Evolutionary conservation across 2,113 vertebrate species (phyloP).

Genomic region (Panthera tigris): DNA sequence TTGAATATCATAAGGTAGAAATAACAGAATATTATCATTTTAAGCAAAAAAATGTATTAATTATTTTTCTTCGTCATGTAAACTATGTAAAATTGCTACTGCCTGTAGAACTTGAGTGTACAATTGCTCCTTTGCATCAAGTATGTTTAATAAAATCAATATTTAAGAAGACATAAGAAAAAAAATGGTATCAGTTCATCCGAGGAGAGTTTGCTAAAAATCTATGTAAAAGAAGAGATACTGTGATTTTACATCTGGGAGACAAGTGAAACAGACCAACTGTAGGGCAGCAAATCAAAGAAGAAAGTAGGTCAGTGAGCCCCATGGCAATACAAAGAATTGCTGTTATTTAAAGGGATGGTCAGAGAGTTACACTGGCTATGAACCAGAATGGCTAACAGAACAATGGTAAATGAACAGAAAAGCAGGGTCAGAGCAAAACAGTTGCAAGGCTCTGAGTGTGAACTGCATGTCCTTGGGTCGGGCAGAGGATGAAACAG

Average conservation of each 20-base stretch:
- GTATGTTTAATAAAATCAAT: slow-evolving; percentile 4
- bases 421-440: background rate
- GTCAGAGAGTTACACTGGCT: background rate
- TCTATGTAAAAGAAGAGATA: background rate
- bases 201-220: background rate
- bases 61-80: background rate
- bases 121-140: slow-evolving; percentile 1
- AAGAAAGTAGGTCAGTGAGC: slow-evolving; percentile 32
- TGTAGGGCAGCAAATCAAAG: background rate
- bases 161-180: background rate
- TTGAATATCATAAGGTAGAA: background rate
- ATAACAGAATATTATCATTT: slow-evolving; percentile 7
- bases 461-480: background rate
- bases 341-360: slow-evolving; percentile 28
- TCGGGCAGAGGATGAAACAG: background rate
- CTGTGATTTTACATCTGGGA: background rate
- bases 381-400: background rate
- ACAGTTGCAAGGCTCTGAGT: background rate
- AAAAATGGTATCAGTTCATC: background rate
- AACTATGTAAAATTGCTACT: background rate
- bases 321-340: background rate
- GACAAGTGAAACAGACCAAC: background rate
- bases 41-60: background rate
- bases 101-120: background rate
- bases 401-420: background rate